Conservation (phyloP, 2,113 vertebrate species). For the Mormyrus iriodes region DNA sequence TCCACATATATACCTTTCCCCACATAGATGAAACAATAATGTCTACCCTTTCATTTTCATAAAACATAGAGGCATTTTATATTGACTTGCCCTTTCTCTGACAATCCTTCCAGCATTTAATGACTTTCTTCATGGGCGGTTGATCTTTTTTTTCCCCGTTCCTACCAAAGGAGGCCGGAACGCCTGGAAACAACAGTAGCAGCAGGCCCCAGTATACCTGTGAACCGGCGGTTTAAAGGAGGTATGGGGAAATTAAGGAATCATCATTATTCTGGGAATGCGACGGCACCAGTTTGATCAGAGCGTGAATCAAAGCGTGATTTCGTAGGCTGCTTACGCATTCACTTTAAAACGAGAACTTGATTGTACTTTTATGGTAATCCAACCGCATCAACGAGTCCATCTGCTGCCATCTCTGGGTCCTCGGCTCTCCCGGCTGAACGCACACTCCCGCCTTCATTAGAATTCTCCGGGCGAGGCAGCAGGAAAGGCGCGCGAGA, state of each 20-base stretch:
- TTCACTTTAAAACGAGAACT: conserved; percentile 99
- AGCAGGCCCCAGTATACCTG: conserved; percentile 66
- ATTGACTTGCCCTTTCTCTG: conserved; percentile 29
- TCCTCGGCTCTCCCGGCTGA: conserved; percentile 88
- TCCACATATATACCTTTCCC: neutral
- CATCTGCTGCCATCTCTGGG: conserved; percentile 92
- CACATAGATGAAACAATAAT: neutral
- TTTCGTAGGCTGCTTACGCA: conserved; percentile 99
- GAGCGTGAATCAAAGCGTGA: conserved; percentile 93
- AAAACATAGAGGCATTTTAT: conserved; percentile 11
- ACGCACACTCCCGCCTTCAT: conserved; percentile 87
- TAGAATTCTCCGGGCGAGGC: conserved; percentile 96
- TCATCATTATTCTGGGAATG: conserved; percentile 95
- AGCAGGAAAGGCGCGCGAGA: conserved; percentile 68
- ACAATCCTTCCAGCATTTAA: conserved; percentile 41
- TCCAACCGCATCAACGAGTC: conserved; percentile 91
- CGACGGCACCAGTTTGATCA: conserved; percentile 95
- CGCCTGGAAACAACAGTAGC: conserved; percentile 63
- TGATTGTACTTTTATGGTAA: conserved; percentile 99
- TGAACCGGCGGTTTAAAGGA: conserved; percentile 62
- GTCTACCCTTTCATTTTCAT: conserved; percentile 17
- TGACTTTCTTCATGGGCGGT: conserved; percentile 54
- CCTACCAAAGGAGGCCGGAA: conserved; percentile 55
- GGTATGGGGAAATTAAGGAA: conserved; percentile 58
- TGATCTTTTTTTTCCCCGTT: conserved; percentile 56